Evolutionary conservation across 2,113 vertebrate species (phyloP).

Genomic region (Trogon surrucura): DNA sequence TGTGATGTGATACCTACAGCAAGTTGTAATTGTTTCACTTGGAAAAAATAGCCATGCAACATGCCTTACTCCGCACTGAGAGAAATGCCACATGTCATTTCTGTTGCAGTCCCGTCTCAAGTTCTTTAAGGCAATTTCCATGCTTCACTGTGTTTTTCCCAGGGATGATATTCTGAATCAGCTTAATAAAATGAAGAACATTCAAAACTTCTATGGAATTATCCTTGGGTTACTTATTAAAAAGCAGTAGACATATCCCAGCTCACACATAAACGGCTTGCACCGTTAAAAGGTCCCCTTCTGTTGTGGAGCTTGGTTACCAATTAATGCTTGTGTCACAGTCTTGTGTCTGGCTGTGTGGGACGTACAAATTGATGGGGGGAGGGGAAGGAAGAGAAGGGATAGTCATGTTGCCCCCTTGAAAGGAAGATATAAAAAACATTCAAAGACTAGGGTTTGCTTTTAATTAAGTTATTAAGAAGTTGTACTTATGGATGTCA

Average conservation of each 20-base stretch:
- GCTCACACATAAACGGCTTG: not conserved
- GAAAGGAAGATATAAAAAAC: not conserved
- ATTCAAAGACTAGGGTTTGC: not conserved
- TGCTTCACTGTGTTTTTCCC: conserved; percentile 41
- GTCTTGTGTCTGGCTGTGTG: not conserved
- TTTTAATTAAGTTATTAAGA: not conserved
- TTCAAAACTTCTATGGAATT: not conserved
- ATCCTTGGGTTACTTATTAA: not conserved
- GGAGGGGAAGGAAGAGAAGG: not conserved
- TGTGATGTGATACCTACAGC: conserved; percentile 44
- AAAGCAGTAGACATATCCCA: not conserved
- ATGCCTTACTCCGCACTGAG: not conserved
- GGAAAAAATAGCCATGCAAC: conserved; percentile 16
- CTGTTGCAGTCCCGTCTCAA: conserved; percentile 9
- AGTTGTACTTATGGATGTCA: not conserved
- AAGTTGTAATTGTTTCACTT: conserved; percentile 32
- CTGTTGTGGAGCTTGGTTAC: not conserved
- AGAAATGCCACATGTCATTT: conserved; percentile 53
- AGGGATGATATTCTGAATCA: conserved; percentile 18
- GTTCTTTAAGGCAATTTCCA: conserved; percentile 55
- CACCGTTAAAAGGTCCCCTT: not conserved
- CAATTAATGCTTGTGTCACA: not conserved
- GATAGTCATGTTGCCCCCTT: not conserved
- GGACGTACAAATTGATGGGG: not conserved
- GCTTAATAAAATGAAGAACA: conserved; percentile 10